A percentile compares a stretch with the other conserved stretches of the same genome.
phyloP scores from a whole-genome alignment of 2,888 invertebrate genomes.

The Morpho deidamia region DNA sequence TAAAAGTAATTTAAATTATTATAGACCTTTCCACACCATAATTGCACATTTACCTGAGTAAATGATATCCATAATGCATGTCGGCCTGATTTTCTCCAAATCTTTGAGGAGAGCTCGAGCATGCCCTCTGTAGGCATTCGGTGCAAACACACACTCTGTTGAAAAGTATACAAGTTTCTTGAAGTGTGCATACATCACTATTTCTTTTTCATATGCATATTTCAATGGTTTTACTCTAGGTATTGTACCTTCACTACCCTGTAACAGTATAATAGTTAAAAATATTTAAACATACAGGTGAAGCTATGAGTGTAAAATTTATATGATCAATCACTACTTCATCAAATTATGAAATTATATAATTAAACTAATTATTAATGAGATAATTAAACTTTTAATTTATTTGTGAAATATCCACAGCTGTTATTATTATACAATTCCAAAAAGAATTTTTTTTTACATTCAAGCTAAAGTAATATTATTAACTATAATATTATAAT shows the following conservation, averaged over 20 bases:
- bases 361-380: too few species aligned
- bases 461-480: too few species aligned
- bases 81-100: slow-evolving; percentile 94
- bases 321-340: too few species aligned
- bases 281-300: not conserved
- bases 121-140: slow-evolving; percentile 97
- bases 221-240: slow-evolving; percentile 97
- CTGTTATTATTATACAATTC: too few species aligned
- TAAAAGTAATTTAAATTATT: too few species aligned
- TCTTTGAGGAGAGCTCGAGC: slow-evolving; percentile 95
- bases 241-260: slow-evolving; percentile 89
- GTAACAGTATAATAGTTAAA: slow-evolving; percentile 27
- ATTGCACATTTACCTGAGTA: slow-evolving; percentile 82
- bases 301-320: too few species aligned
- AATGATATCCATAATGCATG: slow-evolving; percentile 95
- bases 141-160: slow-evolving; percentile 99
- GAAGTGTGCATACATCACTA: slow-evolving; percentile 99
- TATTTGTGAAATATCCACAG: too few species aligned
- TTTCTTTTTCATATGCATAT: slow-evolving; percentile 99
- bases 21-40: too few species aligned
- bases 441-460: too few species aligned
- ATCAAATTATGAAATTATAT: too few species aligned
- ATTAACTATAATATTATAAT: too few species aligned
- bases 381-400: too few species aligned
- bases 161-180: slow-evolving; percentile 98